A percentile compares a stretch with the other conserved stretches of the same genome.
phyloP scores from a whole-genome alignment of 1,140 invertebrate genomes.

The Solenopsis fugax region DNA sequence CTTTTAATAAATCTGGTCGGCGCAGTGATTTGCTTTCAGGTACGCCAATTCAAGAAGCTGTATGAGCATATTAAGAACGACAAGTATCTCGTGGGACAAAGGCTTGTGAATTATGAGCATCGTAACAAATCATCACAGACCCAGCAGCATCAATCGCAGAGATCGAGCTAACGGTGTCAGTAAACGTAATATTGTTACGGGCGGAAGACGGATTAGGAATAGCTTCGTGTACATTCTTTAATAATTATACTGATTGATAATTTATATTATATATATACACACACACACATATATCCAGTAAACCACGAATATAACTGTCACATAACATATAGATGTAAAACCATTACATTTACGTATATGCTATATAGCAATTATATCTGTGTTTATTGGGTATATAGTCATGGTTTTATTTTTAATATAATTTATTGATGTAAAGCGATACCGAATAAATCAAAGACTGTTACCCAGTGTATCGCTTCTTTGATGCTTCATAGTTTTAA shows the following conservation, averaged over 20 bases:
- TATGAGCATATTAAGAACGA: conserved; percentile 99
- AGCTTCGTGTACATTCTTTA: conserved; percentile 82
- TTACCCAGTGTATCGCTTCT: conserved; percentile 71
- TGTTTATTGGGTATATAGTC: conserved; percentile 41
- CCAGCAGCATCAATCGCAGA: conserved; percentile 83
- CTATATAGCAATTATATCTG: no score
- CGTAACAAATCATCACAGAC: conserved; percentile 88
- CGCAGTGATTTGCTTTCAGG: conserved; percentile 92
- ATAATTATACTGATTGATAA: conserved; percentile 66
- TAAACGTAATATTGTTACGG: conserved; percentile 52
- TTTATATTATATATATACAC: conserved; percentile 67
- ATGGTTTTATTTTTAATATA: conserved; percentile 78
- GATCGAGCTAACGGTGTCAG: conserved; percentile 78
- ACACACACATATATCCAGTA: background rate
- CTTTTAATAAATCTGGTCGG: conserved; percentile 90
- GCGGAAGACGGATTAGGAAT: conserved; percentile 69
- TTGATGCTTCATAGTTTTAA: conserved; percentile 45
- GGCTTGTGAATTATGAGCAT: conserved; percentile 98
- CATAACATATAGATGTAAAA: no score
- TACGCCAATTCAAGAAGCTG: conserved; percentile 96
- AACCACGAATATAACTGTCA: no score
- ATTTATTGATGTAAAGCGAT: conserved; percentile 81
- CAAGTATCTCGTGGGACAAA: conserved; percentile 98
- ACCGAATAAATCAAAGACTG: conserved; percentile 81
- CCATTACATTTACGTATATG: no score